Evolutionary conservation across 1,140 invertebrate species (phyloP).

Genomic region (Dreissena rostriformis): DNA sequence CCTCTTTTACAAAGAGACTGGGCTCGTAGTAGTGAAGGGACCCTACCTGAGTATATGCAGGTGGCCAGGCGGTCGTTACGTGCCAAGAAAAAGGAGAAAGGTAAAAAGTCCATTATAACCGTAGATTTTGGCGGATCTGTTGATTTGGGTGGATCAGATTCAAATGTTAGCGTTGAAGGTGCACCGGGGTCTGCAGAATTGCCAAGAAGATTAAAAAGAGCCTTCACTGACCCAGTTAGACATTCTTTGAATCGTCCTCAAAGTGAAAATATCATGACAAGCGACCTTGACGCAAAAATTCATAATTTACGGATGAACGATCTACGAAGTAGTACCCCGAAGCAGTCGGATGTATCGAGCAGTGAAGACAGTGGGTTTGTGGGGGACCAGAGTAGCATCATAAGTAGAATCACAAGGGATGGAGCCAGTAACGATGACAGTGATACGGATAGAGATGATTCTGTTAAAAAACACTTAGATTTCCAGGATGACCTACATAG

Average conservation of each 20-base stretch:
- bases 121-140: constrained; percentile 44
- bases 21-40: constrained; percentile 73
- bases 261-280: background rate
- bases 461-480: constrained; percentile 44
- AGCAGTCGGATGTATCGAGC: background rate
- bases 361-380: background rate
- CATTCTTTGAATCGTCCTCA: constrained; percentile 13
- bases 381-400: background rate
- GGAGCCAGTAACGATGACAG: background rate
- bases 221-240: constrained; percentile 45
- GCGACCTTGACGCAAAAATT: background rate
- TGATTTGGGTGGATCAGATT: constrained; percentile 41
- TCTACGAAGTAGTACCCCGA: background rate
- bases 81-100: constrained; percentile 41
- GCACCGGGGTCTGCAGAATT: background rate
- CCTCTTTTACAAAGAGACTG: constrained; percentile 69
- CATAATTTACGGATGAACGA: background rate
- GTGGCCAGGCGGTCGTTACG: constrained; percentile 47
- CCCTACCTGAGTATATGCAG: constrained; percentile 70
- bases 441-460: background rate
- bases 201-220: constrained; percentile 34
- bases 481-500: constrained; percentile 49
- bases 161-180: constrained; percentile 20
- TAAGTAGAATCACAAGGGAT: background rate
- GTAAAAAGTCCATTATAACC: constrained; percentile 44